Conservation (phyloP, 2,113 vertebrate genomes). For the Sorex fumeus region DNA sequence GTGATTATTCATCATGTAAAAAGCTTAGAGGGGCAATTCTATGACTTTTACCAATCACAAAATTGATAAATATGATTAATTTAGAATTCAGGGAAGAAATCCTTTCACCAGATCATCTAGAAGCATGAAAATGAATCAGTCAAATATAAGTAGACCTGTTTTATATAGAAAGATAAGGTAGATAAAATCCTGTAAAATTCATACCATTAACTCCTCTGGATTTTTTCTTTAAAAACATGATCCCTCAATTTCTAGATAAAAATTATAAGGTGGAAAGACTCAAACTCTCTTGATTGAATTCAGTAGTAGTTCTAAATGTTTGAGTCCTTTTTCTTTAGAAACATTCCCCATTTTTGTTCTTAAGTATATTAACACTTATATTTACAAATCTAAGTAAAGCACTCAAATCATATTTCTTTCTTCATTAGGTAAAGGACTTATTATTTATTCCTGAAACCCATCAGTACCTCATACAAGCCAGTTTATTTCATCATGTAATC, state of each 20-base stretch:
- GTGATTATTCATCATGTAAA: background rate
- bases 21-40: background rate
- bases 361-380: too few species aligned
- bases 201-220: background rate
- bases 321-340: slow-evolving; percentile 35
- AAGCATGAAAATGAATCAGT: background rate
- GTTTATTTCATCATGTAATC: slow-evolving; percentile 8
- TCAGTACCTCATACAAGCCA: background rate
- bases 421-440: background rate
- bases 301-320: background rate
- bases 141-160: background rate
- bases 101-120: background rate
- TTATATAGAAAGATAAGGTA: background rate
- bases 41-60: background rate
- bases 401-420: background rate
- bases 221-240: background rate
- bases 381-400: background rate
- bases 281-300: background rate
- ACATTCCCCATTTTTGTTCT: background rate
- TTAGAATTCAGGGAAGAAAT: background rate
- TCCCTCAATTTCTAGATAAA: background rate
- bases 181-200: background rate
- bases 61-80: background rate
- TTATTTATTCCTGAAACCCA: background rate
- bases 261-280: slow-evolving; percentile 9